Evolutionary conservation across 2,113 vertebrate species (phyloP).

Genomic region (Charina bottae): DNA sequence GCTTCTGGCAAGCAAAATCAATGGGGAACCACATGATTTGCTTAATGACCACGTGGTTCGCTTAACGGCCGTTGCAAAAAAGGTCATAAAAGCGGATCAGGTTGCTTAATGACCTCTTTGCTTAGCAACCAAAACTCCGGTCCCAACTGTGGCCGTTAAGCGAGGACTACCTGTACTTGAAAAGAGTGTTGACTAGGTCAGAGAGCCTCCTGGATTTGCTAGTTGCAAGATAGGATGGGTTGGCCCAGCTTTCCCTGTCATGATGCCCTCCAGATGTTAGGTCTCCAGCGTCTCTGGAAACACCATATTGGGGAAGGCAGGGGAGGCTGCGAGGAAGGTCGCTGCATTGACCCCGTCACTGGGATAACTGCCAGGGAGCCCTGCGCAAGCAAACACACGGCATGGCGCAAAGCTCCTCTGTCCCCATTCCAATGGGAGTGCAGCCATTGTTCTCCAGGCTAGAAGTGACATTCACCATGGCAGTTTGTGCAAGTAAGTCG

Average conservation of each 20-base stretch:
- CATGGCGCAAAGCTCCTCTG: too few relatives aligned
- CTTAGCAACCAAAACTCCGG: too few relatives aligned
- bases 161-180: not conserved
- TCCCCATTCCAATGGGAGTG: not conserved
- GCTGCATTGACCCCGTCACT: not conserved
- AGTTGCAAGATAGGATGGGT: not conserved
- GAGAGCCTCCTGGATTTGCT: not conserved
- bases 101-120: too few relatives aligned
- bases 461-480: not conserved
- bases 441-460: not conserved
- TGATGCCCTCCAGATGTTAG: not conserved
- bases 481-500: not conserved
- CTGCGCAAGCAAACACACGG: not conserved
- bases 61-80: too few relatives aligned
- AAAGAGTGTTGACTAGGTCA: not conserved
- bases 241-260: not conserved
- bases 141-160: too few relatives aligned
- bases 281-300: not conserved
- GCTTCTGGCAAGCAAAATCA: too few relatives aligned
- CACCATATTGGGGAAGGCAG: not conserved
- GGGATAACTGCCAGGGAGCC: not conserved
- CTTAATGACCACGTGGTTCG: too few relatives aligned
- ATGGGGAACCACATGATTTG: too few relatives aligned
- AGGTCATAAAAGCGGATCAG: too few relatives aligned
- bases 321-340: not conserved